A percentile compares a stretch with the other conserved stretches of the same genome.
Evolutionary conservation across 2,888 invertebrate species (phyloP).

Genomic region (Conistra vaccinii): DNA sequence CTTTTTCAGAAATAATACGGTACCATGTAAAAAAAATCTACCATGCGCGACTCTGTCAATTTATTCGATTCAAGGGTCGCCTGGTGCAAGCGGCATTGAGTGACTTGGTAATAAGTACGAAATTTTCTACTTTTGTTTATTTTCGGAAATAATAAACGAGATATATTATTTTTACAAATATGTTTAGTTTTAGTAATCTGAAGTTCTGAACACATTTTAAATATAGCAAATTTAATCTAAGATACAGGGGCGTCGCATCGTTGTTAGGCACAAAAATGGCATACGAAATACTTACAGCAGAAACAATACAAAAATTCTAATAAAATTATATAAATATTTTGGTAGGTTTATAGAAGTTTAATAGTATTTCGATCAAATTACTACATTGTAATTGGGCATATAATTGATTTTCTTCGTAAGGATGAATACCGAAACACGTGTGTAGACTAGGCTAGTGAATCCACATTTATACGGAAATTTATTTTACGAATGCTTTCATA

Average conservation of each 20-base stretch:
- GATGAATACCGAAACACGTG: neutral
- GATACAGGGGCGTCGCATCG: no score
- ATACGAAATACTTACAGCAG: neutral
- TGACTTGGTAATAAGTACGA: neutral
- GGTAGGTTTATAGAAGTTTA: neutral
- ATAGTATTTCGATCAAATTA: neutral
- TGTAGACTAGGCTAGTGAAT: neutral
- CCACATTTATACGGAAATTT: constrained; percentile 9
- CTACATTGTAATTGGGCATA: neutral
- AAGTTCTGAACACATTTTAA: neutral
- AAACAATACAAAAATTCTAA: neutral
- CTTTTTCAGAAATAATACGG: neutral
- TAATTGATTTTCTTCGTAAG: neutral
- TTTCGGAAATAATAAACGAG: neutral
- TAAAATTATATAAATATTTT: neutral
- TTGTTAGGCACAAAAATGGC: constrained; percentile 1
- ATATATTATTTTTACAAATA: neutral
- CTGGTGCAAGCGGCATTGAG: neutral
- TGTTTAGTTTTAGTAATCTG: neutral
- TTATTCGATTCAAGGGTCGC: neutral
- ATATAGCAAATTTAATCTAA: constrained; percentile 14
- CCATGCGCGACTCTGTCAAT: constrained; percentile 7
- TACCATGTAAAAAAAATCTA: neutral
- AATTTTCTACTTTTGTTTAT: neutral
- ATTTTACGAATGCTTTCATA: neutral